Conservation (phyloP, 2,797 vertebrate genomes). For the Epinephelus awoara region DNA sequence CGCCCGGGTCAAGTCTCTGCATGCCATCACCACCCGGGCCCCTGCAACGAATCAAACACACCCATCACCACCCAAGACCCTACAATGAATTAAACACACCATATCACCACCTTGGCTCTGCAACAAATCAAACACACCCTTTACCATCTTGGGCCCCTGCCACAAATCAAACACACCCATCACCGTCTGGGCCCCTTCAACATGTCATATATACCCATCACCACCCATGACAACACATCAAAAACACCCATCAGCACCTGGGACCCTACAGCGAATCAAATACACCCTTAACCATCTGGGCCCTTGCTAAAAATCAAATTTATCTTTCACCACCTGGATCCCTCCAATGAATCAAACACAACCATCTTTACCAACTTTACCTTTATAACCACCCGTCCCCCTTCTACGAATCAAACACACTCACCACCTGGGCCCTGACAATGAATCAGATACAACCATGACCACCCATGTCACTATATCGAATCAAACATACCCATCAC, state of each 20-base stretch:
- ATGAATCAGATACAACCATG: not conserved
- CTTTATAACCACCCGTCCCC: conserved; percentile 85
- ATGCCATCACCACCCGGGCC: conserved; percentile 86
- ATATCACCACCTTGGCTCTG: conserved; percentile 54
- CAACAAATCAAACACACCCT: no score
- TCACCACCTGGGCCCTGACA: conserved; percentile 9
- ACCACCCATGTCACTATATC: no score
- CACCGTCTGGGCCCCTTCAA: rapidly evolving
- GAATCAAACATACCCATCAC: no score
- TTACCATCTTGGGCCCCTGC: no score
- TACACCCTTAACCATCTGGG: not conserved
- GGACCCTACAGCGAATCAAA: conserved; percentile 41
- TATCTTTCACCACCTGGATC: not conserved
- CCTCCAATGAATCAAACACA: not conserved
- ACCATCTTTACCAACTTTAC: no score
- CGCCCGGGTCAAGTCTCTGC: conserved; percentile 80
- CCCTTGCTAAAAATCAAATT: not conserved
- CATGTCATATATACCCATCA: no score
- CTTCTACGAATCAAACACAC: conserved; percentile 47
- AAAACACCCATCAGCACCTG: conserved; percentile 64
- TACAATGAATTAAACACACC: not conserved
- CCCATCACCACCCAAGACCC: conserved; percentile 7
- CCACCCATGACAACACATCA: not conserved
- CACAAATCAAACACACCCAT: no score
- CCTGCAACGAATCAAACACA: conserved; percentile 57